Base-by-base conservation (phyloP, 2,797 vertebrate species). In the Hoplostethus atlanticus region DNA sequence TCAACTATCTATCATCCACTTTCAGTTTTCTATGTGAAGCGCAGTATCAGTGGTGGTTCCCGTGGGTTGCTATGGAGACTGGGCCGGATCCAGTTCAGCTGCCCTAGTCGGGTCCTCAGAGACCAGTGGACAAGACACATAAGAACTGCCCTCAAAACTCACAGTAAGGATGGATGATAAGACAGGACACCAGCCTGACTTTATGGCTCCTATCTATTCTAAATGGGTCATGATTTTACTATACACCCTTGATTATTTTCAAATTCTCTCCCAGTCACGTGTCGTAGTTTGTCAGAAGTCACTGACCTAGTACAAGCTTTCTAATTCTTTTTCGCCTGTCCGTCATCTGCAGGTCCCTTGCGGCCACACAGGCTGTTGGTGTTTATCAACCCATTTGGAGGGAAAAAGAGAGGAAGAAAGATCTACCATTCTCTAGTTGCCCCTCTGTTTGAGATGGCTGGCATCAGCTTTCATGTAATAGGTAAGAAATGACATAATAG, bases 341-440 rank as follows among this genome's bases (percentile, higher is more conserved):
- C 62, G 16, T 50, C 44, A 53, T 31, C 58, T 12, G 48, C 70
- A 96, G 96, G 94, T 70, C 91, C 90, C 0, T 69, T 90, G 34
- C 93, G 95, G 11, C 96, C 96, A 5, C 91, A 86, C 71, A 94
- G 81, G 81, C 84, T 96, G 68, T 68, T 97, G 83, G 94, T 96
- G 58, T 96, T 97, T 69, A 94, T 97, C 77, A 97, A 97, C 79
- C 96, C 96, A 0, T 94, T 80, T 62, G 96, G 96, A 69, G 96
- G 96, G 34, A 94, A 95, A 76, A 89, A 88, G 75, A 93, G 85
- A 83, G 96, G 93, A 10, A 84, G 89, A 58, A 64, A 93, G 64
- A 94, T 96, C 84, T 97, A 94, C 72, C 91, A 92, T 53, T 92
- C 89, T 16, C 74, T 94, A 64, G 94, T 95, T 36, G 92, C 93